Evolutionary conservation across 2,113 vertebrate genomes (phyloP).

Genomic region (cattle (Bos taurus)): ARS-UCD2.0 NC_037343.1:14341501-14342000

Average conservation of each 20-base stretch:
- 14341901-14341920: background rate
- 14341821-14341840: background rate
- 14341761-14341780: background rate
- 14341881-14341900: background rate
- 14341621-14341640: background rate
- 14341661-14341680: background rate
- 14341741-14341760: background rate
- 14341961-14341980: background rate
- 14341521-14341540: background rate
- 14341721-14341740: background rate
- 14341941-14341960: background rate
- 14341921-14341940: background rate
- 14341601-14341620: background rate
- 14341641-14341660: background rate
- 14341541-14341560: background rate
- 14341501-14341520: background rate
- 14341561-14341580: background rate
- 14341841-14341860: background rate
- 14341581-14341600: background rate
- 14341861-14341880: background rate
- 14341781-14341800: background rate
- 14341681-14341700: background rate
- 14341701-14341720: background rate
- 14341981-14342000: background rate
- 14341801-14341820: background rate